Evolutionary conservation across 2,888 invertebrate genomes (phyloP).

Genomic region (Cryptus viduatorius): DNA sequence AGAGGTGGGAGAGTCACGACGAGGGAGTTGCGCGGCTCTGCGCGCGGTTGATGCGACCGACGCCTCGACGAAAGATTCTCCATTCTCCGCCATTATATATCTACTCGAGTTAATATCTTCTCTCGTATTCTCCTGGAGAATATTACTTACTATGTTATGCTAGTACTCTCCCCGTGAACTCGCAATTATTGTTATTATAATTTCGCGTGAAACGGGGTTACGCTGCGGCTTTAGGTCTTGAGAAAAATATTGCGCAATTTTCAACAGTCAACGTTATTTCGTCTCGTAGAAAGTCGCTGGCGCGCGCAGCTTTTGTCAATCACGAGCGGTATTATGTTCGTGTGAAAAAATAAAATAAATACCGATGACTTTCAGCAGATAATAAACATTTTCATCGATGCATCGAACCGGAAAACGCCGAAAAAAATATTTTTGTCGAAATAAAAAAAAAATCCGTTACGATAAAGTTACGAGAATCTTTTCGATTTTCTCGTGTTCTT

Average conservation of each 20-base stretch:
- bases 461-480: too few relatives aligned
- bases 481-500: too few relatives aligned
- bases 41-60: conserved; percentile 16
- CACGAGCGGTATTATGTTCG: background rate
- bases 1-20: conserved; percentile 43
- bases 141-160: conserved; percentile 27
- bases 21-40: conserved; percentile 37
- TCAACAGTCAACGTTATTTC: conserved; percentile 1
- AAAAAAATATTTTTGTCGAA: background rate
- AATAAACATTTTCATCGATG: background rate
- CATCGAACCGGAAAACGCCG: background rate
- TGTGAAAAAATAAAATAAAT: background rate
- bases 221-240: conserved; percentile 43
- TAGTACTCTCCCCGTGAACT: conserved; percentile 6
- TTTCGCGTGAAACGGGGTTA: conserved; percentile 58
- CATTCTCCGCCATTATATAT: conserved; percentile 43
- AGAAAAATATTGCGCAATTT: conserved; percentile 38
- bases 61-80: conserved; percentile 37
- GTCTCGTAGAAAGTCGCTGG: background rate
- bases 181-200: conserved; percentile 56
- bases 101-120: background rate
- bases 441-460: background rate
- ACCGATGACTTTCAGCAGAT: background rate
- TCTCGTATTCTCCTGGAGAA: background rate
- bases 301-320: background rate